These are phyloP conservation scores for Gandaritis pyraliata DNA, from an alignment of 2,888 invertebrate genomes.

Conservation along the genomic window DNA sequence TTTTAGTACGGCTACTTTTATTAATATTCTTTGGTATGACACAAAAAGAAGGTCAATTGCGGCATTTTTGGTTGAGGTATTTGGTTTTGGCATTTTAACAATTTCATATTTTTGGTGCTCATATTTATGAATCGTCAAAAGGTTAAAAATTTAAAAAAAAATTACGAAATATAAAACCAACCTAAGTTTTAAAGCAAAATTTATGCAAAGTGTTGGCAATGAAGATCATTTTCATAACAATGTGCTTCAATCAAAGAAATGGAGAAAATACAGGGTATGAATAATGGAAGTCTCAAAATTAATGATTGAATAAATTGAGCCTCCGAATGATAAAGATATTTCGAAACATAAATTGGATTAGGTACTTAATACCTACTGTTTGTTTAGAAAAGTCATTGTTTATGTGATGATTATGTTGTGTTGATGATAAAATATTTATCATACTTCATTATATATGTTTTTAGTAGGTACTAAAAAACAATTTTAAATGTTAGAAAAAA, in stretches of 20 bases:
- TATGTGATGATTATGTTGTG: not conserved
- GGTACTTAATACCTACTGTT: not conserved
- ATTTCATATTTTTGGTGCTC: too few relatives aligned
- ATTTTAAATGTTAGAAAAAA: too few relatives aligned
- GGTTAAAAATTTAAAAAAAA: not conserved
- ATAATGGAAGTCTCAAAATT: constrained; percentile 41
- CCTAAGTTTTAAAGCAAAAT: constrained; percentile 9
- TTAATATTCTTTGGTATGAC: too few relatives aligned
- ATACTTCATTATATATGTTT: too few relatives aligned
- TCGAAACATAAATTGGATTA: constrained; percentile 16
- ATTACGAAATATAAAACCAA: not conserved
- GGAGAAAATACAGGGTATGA: constrained; percentile 37
- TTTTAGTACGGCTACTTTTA: too few relatives aligned
- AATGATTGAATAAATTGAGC: constrained; percentile 39
- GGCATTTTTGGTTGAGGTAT: too few relatives aligned
- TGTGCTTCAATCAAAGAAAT: constrained; percentile 42
- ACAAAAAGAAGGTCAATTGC: too few relatives aligned
- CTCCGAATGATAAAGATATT: constrained; percentile 29
- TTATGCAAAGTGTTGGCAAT: constrained; percentile 19
- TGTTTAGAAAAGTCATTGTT: not conserved
- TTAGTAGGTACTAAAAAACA: too few relatives aligned
- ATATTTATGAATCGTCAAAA: too few relatives aligned
- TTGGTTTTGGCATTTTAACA: too few relatives aligned
- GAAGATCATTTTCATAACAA: constrained; percentile 42
- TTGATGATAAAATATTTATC: not conserved